These are phyloP conservation scores for Trinectes maculatus DNA, from an alignment of 2,113 vertebrate species.

Conservation along the genomic window DNA sequence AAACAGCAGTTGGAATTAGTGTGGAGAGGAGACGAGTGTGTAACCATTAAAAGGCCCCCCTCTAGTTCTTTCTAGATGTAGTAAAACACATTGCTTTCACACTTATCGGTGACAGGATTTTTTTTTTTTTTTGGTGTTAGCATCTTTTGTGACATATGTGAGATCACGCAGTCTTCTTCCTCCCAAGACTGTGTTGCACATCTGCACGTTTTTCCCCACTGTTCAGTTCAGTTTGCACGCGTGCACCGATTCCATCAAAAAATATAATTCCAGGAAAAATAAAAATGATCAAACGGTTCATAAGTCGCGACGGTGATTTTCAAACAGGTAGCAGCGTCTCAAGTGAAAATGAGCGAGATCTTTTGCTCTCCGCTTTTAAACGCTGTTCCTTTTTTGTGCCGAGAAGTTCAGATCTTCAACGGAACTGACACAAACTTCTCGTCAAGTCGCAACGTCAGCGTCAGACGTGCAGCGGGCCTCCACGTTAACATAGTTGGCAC, in stretches of 20 bases:
- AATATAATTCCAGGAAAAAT: slow-evolving; percentile 29
- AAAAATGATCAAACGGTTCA: slow-evolving; percentile 25
- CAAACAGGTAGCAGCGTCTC: slow-evolving; percentile 12
- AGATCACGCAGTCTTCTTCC: slow-evolving; percentile 41
- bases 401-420: not conserved
- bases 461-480: not conserved
- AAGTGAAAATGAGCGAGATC: slow-evolving; percentile 43
- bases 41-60: slow-evolving; percentile 73
- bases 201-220: slow-evolving; percentile 34
- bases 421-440: slow-evolving; percentile 1
- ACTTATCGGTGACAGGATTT: slow-evolving; percentile 57
- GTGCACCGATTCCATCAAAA: slow-evolving; percentile 9
- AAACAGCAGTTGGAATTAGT: slow-evolving; percentile 62
- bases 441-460: not conserved
- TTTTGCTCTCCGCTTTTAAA: slow-evolving; percentile 22
- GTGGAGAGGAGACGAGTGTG: slow-evolving; percentile 59
- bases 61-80: slow-evolving; percentile 61
- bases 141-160: slow-evolving; percentile 65
- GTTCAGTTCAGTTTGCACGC: slow-evolving; percentile 40
- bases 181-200: slow-evolving; percentile 33
- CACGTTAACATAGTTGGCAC: not conserved
- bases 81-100: slow-evolving; percentile 69
- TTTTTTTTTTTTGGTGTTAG: slow-evolving; percentile 27
- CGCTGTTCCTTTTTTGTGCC: slow-evolving; percentile 50
- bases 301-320: slow-evolving; percentile 39